Conservation (phyloP, 2,797 vertebrate genomes). For the Squalus acanthias region DNA sequence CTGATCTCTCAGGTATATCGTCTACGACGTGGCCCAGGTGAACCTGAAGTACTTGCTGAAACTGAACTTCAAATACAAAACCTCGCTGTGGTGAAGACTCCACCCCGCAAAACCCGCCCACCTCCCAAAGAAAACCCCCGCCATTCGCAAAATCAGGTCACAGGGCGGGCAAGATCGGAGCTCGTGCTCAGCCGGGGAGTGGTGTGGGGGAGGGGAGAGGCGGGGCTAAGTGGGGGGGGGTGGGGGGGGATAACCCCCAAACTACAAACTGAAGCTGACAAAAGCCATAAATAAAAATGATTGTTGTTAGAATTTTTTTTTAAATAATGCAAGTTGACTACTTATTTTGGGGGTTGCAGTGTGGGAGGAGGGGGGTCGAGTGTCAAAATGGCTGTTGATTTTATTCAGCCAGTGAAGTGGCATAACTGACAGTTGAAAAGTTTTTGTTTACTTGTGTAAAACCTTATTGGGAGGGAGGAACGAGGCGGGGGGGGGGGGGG, state of each 20-base stretch:
- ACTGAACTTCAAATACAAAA: constrained; percentile 93
- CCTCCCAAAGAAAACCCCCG: too few relatives aligned
- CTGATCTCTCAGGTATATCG: constrained; percentile 78
- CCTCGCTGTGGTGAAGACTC: constrained; percentile 79
- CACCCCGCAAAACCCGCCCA: not conserved
- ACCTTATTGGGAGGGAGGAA: not conserved
- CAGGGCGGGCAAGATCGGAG: not conserved
- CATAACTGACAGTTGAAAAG: not conserved
- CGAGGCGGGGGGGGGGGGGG: too few relatives aligned
- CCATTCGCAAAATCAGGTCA: not conserved
- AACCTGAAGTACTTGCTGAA: constrained; percentile 96
- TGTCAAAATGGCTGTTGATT: not conserved
- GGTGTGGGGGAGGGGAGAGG: not conserved
- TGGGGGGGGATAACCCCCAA: not conserved
- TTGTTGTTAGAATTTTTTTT: not conserved
- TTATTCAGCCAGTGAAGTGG: not conserved
- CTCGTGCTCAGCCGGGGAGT: not conserved
- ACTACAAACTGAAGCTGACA: not conserved
- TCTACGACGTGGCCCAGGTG: constrained; percentile 90
- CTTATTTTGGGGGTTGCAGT: too few relatives aligned
- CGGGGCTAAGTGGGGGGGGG: too few relatives aligned
- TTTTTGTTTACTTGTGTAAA: not conserved
- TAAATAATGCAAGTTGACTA: not conserved
- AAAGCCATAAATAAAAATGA: not conserved
- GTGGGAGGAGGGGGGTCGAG: not conserved